Evolutionary conservation across 2,113 vertebrate genomes (phyloP).

Genomic region (Falco punctatus): DNA sequence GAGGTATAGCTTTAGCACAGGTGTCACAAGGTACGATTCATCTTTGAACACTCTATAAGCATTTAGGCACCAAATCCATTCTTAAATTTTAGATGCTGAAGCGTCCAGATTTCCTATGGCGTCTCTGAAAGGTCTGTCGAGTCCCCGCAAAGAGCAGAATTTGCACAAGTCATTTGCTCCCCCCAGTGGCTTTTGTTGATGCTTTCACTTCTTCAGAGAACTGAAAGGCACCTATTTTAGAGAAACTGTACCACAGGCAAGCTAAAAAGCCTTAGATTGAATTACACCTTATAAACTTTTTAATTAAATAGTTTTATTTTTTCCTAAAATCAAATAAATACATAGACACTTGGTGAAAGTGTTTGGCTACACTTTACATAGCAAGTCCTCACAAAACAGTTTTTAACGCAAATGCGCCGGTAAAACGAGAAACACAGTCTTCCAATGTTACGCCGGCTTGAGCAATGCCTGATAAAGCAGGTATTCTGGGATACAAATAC

Average conservation of each 20-base stretch:
- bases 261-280: background rate
- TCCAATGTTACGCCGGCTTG: background rate
- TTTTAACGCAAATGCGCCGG: background rate
- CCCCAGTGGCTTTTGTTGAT: background rate
- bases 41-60: background rate
- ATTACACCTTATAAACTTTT: background rate
- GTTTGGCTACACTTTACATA: background rate
- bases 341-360: background rate
- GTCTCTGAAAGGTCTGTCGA: rapidly evolving
- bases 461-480: background rate
- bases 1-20: background rate
- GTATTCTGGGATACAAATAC: background rate
- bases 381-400: background rate
- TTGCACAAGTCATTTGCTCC: background rate
- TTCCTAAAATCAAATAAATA: background rate
- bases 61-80: background rate
- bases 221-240: background rate
- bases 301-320: background rate
- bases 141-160: rapidly evolving
- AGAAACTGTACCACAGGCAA: background rate
- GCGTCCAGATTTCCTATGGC: background rate
- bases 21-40: rapidly evolving
- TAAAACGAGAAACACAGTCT: background rate
- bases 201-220: background rate
- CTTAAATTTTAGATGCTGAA: background rate